A percentile compares a stretch with the other conserved stretches of the same genome.
Conservation (phyloP, 2,888 invertebrate species). For the Drosophila meridiana region DNA sequence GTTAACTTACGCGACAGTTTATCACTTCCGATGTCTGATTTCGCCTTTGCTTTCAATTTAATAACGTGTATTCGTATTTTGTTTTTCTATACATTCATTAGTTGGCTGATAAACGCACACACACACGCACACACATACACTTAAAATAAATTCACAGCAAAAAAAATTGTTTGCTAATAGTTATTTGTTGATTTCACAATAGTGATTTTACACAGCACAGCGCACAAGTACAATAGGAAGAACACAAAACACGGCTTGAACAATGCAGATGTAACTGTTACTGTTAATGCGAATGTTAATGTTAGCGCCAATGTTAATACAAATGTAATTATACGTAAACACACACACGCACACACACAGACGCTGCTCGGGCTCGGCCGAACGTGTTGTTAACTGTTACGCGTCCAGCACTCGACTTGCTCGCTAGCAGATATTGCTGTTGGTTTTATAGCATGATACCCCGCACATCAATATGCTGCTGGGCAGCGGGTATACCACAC, state of each 20-base stretch:
- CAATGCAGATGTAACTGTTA: background rate
- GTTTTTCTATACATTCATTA: constrained; percentile 3
- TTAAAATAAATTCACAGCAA: constrained; percentile 4
- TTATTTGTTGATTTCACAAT: constrained; percentile 1
- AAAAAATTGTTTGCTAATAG: constrained; percentile 10
- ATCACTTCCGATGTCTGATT: background rate
- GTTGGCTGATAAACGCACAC: constrained; percentile 21
- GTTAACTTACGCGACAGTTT: constrained; percentile 29
- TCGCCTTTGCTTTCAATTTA: constrained; percentile 6
- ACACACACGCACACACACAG: constrained; percentile 1
- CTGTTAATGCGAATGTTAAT: constrained; percentile 11
- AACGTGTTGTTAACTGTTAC: constrained; percentile 64
- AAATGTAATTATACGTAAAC: constrained; percentile 4
- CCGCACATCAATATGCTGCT: constrained; percentile 8
- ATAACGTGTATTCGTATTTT: constrained; percentile 5
- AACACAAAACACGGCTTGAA: constrained; percentile 11
- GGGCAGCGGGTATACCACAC: constrained; percentile 15
- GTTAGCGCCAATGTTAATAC: constrained; percentile 16
- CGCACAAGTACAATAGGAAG: constrained; percentile 3
- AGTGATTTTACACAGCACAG: constrained; percentile 10
- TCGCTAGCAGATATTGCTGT: constrained; percentile 43
- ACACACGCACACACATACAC: background rate
- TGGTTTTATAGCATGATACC: constrained; percentile 67
- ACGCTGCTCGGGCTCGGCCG: constrained; percentile 12
- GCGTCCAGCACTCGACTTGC: constrained; percentile 71